Percentiles rank a stretch among this genome's conserved stretches.
phyloP scores from a whole-genome alignment of 2,113 vertebrate genomes.

The rat (Rattus norvegicus) region GRCr8 NC_086027.1:2437501-2438000 shows the following conservation, averaged over 20 bases:
- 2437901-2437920: no score
- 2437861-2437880: no score
- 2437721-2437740: background rate
- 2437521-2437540: background rate
- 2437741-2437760: background rate
- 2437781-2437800: background rate
- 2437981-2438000: no score
- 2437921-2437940: no score
- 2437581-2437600: fast-evolving
- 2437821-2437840: no score
- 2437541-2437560: fast-evolving
- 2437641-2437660: background rate
- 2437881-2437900: no score
- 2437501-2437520: background rate
- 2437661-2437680: background rate
- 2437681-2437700: background rate
- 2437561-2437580: background rate
- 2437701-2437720: background rate
- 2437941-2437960: no score
- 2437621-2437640: background rate
- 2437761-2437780: background rate
- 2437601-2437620: background rate
- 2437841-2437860: no score
- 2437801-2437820: background rate
- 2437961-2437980: no score